These are phyloP conservation scores for Teinopalpus imperialis DNA, from an alignment of 2,888 invertebrate genomes.

Conservation along the genomic window DNA sequence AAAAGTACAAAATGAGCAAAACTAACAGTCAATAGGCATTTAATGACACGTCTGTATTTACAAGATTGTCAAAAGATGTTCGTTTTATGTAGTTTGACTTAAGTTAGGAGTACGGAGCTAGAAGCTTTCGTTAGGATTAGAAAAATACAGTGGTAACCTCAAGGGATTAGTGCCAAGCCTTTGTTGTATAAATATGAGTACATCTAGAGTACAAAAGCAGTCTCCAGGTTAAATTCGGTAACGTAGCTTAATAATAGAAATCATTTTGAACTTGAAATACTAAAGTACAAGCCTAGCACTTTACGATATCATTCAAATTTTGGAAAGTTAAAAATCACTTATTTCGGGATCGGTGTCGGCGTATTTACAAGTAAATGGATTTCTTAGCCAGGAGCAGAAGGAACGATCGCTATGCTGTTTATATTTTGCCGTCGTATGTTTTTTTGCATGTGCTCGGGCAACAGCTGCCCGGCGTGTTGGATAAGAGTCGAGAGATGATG, in stretches of 20 bases:
- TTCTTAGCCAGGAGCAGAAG: slow-evolving; percentile 88
- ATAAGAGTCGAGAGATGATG: slow-evolving; percentile 91
- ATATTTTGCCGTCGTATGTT: slow-evolving; percentile 83
- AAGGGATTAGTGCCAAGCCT: slow-evolving; percentile 67
- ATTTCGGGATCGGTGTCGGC: slow-evolving; percentile 87
- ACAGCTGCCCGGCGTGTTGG: slow-evolving; percentile 75
- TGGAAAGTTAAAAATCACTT: slow-evolving; percentile 79
- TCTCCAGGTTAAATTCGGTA: slow-evolving; percentile 83
- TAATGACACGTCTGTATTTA: slow-evolving; percentile 59
- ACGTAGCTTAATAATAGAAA: slow-evolving; percentile 76
- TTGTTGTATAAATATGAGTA: slow-evolving; percentile 67
- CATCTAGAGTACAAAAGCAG: slow-evolving; percentile 80
- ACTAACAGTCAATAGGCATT: slow-evolving; percentile 46
- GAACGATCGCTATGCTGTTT: slow-evolving; percentile 88
- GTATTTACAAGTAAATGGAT: slow-evolving; percentile 89
- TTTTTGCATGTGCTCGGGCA: slow-evolving; percentile 73
- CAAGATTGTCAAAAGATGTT: slow-evolving; percentile 44
- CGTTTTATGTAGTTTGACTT: slow-evolving; percentile 35
- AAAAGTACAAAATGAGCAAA: slow-evolving; percentile 77
- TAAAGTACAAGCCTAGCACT: slow-evolving; percentile 36
- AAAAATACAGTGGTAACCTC: slow-evolving; percentile 78
- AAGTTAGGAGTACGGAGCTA: slow-evolving; percentile 55
- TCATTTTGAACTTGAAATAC: slow-evolving; percentile 51
- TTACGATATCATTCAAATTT: slow-evolving; percentile 28
- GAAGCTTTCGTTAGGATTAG: slow-evolving; percentile 61